Percentiles rank a stretch among this genome's conserved stretches.
phyloP scores from a whole-genome alignment of 2,888 invertebrate species.

The Pseudococcus jackbeardsleyi region DNA sequence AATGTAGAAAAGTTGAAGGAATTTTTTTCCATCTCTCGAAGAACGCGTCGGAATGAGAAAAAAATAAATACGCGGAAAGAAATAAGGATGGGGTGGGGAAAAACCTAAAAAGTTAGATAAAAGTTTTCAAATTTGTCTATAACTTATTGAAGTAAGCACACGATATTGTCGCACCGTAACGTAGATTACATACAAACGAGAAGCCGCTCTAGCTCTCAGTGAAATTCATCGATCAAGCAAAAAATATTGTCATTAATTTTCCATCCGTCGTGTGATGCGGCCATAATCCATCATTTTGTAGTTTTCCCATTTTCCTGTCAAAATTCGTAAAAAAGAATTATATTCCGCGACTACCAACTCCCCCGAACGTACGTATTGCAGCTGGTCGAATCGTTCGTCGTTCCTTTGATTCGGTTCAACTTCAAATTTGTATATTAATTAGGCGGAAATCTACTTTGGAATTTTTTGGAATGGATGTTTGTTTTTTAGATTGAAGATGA shows the following conservation, averaged over 20 bases:
- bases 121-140: slow-evolving; percentile 50
- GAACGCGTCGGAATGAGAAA: background rate
- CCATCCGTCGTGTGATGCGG: slow-evolving; percentile 59
- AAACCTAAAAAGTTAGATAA: slow-evolving; percentile 5
- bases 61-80: slow-evolving; percentile 21
- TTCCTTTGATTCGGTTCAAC: background rate
- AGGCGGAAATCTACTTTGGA: background rate
- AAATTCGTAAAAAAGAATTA: slow-evolving; percentile 62
- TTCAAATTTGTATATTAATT: background rate
- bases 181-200: slow-evolving; percentile 47
- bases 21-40: background rate
- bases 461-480: too few species aligned
- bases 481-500: too few species aligned
- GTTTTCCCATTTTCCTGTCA: slow-evolving; percentile 60
- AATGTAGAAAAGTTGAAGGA: background rate
- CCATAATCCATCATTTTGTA: slow-evolving; percentile 63
- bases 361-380: background rate
- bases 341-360: slow-evolving; percentile 29
- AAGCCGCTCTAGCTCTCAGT: background rate
- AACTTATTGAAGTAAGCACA: slow-evolving; percentile 49
- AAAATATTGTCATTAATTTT: slow-evolving; percentile 64
- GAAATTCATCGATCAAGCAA: slow-evolving; percentile 58
- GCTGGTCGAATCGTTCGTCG: background rate
- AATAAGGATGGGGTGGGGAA: background rate
- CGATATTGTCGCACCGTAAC: slow-evolving; percentile 26